These are phyloP conservation scores for Phalacrocorax pelagicus DNA, from an alignment of 2,113 vertebrate genomes.

Conservation along the genomic window DNA sequence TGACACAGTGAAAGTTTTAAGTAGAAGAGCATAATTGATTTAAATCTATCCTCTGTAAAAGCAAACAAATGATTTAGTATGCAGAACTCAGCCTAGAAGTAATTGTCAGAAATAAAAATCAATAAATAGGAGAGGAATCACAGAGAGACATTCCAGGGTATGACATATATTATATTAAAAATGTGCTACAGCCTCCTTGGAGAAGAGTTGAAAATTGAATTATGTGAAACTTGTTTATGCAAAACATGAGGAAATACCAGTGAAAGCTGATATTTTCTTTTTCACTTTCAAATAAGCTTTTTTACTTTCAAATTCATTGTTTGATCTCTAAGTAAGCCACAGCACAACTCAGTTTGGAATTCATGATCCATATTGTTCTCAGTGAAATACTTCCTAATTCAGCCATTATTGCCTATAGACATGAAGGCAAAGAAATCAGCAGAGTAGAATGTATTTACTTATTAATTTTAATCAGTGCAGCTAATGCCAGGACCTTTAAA, in stretches of 20 bases:
- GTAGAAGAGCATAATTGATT: neutral
- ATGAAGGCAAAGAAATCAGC: neutral
- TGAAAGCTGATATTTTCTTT: neutral
- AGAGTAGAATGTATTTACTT: neutral
- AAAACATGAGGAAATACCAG: neutral
- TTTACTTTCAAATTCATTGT: neutral
- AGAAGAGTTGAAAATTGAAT: neutral
- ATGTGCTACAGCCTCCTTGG: neutral
- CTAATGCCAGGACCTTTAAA: slow-evolving; percentile 33
- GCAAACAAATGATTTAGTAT: neutral
- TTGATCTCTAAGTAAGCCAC: neutral
- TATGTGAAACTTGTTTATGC: neutral
- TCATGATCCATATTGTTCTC: neutral
- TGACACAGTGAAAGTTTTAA: neutral
- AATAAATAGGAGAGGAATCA: neutral
- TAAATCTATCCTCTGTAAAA: neutral
- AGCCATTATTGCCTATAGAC: neutral
- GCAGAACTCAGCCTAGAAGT: neutral
- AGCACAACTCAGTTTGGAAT: neutral
- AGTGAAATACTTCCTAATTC: neutral
- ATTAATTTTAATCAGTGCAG: neutral
- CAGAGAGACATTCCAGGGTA: neutral
- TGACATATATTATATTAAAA: neutral
- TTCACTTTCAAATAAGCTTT: neutral
- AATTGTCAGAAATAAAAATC: neutral